Base-by-base conservation (phyloP, 2,113 vertebrate genomes). In the Columbina picui region DNA sequence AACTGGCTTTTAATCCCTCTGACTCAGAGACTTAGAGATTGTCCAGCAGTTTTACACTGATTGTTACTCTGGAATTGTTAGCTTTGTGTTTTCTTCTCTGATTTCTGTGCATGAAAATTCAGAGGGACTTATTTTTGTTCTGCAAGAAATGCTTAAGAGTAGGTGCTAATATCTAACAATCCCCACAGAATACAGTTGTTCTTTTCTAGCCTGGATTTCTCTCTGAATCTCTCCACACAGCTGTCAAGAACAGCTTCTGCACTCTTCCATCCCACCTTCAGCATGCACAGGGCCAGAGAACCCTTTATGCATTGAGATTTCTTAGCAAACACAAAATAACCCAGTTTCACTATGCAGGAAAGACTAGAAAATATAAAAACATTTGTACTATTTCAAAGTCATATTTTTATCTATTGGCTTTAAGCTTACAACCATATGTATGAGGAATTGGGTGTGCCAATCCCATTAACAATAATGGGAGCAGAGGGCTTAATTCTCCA, bases 401-500 rank as follows among this genome's bases (percentile, higher is more conserved):
- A 17, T 79, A 76, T 63, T 57, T 83, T 74, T 71, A 65, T 94
- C 91, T 95, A 13, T 81, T 90, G 81, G 77, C 84, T 95, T 97
- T 93, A 94, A 96, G 91, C 55, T 59, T 80, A 65, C 78, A 95
- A 20, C 70, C 52, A 36, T 56, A 49, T 50, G 53, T 89, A 71
- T 73, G 70, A 96, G 82, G 95, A 97, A 87, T 55, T 89, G 94
- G 94, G 94, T 94, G 82, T 90, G 84, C 83, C 76, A 55, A 63
- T 82, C 90, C 80, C 81, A 65, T 92, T 87, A 93, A 92, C 93
- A 94, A 78, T 53, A 94, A 89, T 94, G 60, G 80, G 77, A 97
- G 94, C 91, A 96, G 87, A 29, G 50, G 59, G 89, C 90, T 96
- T 97, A 94, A 41, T 79, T 97, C 94, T 92, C 81, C 69, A 76